Conservation (phyloP, 1,140 invertebrate genomes). For the Chionoecetes opilio region DNA sequence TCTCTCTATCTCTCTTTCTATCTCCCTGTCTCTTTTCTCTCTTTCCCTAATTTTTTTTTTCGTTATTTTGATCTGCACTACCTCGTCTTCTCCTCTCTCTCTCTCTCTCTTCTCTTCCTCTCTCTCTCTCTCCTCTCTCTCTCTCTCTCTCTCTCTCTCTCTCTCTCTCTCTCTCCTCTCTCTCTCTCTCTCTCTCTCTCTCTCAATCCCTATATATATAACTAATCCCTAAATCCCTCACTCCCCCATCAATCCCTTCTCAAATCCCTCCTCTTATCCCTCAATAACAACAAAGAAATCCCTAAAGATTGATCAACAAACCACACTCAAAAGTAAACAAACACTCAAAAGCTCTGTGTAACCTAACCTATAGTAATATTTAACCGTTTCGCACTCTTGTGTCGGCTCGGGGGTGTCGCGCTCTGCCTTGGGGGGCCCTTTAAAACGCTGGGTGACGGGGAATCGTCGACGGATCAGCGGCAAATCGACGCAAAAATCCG, state of each 20-base stretch:
- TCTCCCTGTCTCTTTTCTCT: not conserved
- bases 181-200: conserved; percentile 2
- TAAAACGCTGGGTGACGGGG: no score
- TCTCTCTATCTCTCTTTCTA: not conserved
- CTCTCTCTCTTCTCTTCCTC: not conserved
- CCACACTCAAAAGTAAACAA: not conserved
- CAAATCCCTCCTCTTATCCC: not conserved
- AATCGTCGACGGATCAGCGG: no score
- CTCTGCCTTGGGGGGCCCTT: no score
- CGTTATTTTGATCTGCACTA: not conserved
- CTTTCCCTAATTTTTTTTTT: not conserved
- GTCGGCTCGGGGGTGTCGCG: no score
- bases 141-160: not conserved
- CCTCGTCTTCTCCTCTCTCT: not conserved
- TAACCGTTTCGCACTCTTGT: no score
- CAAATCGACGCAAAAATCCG: no score
- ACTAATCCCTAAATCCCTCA: not conserved
- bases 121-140: not conserved
- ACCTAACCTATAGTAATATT: not conserved
- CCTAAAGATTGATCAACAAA: no score
- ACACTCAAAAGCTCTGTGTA: not conserved
- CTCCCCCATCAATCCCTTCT: not conserved
- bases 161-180: not conserved
- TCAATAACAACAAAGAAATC: no score
- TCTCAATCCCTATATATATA: not conserved